These are phyloP conservation scores for Sterna hirundo DNA, from an alignment of 2,113 vertebrate species.

Conservation along the genomic window DNA sequence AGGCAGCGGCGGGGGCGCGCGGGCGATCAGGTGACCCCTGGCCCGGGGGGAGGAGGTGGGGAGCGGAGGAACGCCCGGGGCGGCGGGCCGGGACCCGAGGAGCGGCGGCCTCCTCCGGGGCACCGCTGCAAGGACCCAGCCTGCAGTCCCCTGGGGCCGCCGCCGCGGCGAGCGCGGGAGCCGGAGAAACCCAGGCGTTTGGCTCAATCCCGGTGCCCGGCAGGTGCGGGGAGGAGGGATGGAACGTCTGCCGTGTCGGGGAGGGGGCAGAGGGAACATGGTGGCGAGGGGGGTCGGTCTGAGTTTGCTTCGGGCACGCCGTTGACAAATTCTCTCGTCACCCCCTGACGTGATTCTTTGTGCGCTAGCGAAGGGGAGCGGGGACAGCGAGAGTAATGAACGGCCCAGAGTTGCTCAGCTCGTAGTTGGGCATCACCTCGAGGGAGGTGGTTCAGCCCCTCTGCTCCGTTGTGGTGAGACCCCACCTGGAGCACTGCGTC, in stretches of 20 bases:
- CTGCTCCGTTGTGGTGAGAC: background rate
- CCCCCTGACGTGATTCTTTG: background rate
- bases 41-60: too few relatives aligned
- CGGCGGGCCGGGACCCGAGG: background rate
- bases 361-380: rapidly evolving
- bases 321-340: background rate
- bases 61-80: background rate
- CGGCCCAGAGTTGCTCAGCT: rapidly evolving
- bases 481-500: too few relatives aligned
- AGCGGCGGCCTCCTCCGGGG: background rate
- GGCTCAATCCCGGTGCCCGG: background rate
- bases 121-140: background rate
- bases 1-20: background rate
- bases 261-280: background rate
- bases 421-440: background rate
- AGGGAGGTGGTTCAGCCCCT: background rate
- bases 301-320: background rate
- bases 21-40: background rate
- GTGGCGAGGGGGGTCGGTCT: background rate
- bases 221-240: background rate
- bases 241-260: background rate
- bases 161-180: background rate
- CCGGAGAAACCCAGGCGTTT: too few relatives aligned
- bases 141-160: background rate
- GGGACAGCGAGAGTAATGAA: rapidly evolving